Base-by-base conservation (phyloP, 2,113 vertebrate species). In the Crotophaga sulcirostris region DNA sequence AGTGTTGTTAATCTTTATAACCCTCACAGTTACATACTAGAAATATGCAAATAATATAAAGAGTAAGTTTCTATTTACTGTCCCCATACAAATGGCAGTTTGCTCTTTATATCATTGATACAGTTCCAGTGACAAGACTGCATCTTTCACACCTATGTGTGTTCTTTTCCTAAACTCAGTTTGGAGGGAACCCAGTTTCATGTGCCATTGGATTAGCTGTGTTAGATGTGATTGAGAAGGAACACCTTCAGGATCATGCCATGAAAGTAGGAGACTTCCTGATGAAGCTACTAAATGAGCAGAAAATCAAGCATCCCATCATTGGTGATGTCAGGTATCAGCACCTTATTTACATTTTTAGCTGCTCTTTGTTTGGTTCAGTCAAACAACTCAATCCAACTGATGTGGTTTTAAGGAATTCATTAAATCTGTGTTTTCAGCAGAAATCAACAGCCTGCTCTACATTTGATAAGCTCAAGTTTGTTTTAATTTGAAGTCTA, bases 151-250 rank as follows among this genome's bases (percentile, higher is more conserved):
- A 26, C 64, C 44, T 77, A 5, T 33, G 7, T 6, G 4, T 45
- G 13, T 31, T 72, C 63, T 44, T 74, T 47, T 70, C 42, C 63
- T 90, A 87, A 52, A 28, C 55, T 96, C 96, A 99, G 99, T 99
- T 99, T 94, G 99, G 99, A 68, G 99, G 99, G 55, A 99, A 98
- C 92, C 99, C 99, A 0, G 99, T 99, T 82, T 99, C 99, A 9
- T 99, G 99, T 87, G 99, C 99, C 0, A 97, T 99, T 74, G 99
- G 99, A 44, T 89, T 99, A 78, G 98, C 99, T 10, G 99, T 99
- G 38, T 97, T 99, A 13, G 98, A 99, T 58, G 98, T 99, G 70
- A 98, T 99, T 33, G 98, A 99, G 89, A 98, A 98, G 38, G 99
- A 99, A 86, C 96, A 98, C 47, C 98, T 99, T 26, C 98, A 98